A percentile compares a stretch with the other conserved stretches of the same genome.
Evolutionary conservation across 2,888 invertebrate genomes (phyloP).

Genomic region (Ennomos fuscantarius): DNA sequence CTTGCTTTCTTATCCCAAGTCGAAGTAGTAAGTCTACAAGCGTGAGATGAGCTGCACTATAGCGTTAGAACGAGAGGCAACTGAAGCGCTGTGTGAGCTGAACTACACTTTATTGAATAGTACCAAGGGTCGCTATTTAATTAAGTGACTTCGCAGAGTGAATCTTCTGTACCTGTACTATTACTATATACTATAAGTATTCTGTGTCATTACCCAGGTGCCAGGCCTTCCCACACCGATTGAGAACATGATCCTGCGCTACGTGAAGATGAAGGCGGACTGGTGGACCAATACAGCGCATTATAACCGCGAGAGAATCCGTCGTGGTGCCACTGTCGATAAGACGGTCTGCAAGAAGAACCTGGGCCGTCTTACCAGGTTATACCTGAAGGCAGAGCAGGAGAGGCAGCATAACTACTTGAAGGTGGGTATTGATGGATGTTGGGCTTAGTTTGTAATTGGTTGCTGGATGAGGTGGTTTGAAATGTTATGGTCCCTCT

Average conservation of each 20-base stretch:
- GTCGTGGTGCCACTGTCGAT: constrained; percentile 99
- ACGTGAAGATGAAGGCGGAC: constrained; percentile 99
- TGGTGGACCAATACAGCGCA: constrained; percentile 99
- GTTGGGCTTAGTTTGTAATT: not conserved
- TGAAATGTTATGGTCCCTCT: too few relatives aligned
- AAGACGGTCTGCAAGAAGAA: constrained; percentile 99
- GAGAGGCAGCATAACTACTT: constrained; percentile 99
- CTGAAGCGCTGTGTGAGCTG: too few relatives aligned
- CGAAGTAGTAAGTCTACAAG: too few relatives aligned
- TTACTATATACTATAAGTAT: too few relatives aligned
- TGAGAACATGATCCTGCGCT: constrained; percentile 99
- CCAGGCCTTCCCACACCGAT: constrained; percentile 99
- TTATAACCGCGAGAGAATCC: constrained; percentile 99
- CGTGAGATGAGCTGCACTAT: too few relatives aligned
- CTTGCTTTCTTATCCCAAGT: too few relatives aligned
- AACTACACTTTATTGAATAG: too few relatives aligned
- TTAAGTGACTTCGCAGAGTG: too few relatives aligned
- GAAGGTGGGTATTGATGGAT: constrained; percentile 84
- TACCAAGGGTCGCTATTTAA: too few relatives aligned
- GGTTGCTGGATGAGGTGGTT: not conserved
- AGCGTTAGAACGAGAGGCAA: too few relatives aligned
- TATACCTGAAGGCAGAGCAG: constrained; percentile 99
- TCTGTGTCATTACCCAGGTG: constrained; percentile 81
- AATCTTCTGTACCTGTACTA: too few relatives aligned
- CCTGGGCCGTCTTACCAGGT: constrained; percentile 97